A percentile compares a stretch with the other conserved stretches of the same genome.
Conservation (phyloP, 2,888 invertebrate species). For the Thelaira solivaga region DNA sequence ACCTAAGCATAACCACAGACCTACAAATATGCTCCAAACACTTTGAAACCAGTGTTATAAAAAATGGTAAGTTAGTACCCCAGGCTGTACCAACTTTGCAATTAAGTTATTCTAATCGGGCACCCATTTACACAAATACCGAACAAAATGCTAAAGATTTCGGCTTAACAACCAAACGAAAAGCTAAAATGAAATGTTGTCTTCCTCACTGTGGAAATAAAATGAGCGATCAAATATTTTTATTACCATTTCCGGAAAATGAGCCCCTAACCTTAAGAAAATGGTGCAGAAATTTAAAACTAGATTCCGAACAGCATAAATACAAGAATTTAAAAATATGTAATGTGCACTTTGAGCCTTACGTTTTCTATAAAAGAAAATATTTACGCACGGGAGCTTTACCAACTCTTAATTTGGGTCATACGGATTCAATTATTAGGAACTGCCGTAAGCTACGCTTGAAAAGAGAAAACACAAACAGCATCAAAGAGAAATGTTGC, state of each 20-base stretch:
- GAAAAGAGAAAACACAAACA: background rate
- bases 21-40: constrained; percentile 43
- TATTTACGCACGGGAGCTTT: constrained; percentile 51
- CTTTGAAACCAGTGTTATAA: constrained; percentile 29
- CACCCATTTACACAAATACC: constrained; percentile 45
- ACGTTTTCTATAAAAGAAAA: constrained; percentile 40
- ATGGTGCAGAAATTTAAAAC: constrained; percentile 59
- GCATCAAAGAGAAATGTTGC: constrained; percentile 30
- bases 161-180: background rate
- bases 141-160: background rate
- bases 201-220: constrained; percentile 37
- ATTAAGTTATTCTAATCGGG: constrained; percentile 41
- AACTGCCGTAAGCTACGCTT: constrained; percentile 39
- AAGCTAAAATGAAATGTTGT: constrained; percentile 15
- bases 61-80: constrained; percentile 17
- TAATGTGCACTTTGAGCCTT: constrained; percentile 53
- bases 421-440: constrained; percentile 5
- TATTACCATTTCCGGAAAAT: constrained; percentile 43
- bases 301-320: background rate
- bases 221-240: background rate
- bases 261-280: background rate
- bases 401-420: constrained; percentile 58
- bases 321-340: constrained; percentile 47
- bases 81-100: constrained; percentile 50
- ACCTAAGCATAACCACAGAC: background rate